Base-by-base conservation (phyloP, 2,113 vertebrate genomes). In the Lycocorax pyrrhopterus region DNA sequence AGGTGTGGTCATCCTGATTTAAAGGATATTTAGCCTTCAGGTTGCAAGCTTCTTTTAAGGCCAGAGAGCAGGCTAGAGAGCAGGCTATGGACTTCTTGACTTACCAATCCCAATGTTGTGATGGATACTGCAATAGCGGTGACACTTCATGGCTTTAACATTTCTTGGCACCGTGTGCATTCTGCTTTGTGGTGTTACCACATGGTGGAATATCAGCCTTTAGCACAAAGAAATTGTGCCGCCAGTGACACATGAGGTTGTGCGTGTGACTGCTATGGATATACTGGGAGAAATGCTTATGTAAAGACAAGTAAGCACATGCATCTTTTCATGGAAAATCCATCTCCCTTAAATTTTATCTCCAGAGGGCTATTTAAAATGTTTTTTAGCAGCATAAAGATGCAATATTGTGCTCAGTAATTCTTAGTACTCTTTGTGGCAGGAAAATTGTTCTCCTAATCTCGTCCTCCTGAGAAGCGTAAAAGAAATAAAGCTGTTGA, bases 401-500 rank as follows among this genome's bases (percentile, higher is more conserved):
- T 79, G 58, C 16, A 53, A 52, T 62, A 51, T 41, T 53, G 29
- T 66, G n/a, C 55, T 85, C 41, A 26, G n/a, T 79, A 85, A 62
- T 73, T 96, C 58, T 79, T 85, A 90, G 41, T 43, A 69, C 41
- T 87, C 26, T 75, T 89, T 66, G 56, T 74, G 59, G 58, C 41
- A 81, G 62, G 46, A 44, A 68, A 94, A 89, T 22, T 60, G 11
- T 83, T 92, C 25, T 95, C 63, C n/a, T 91, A 75, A 85, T 85
- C 33, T 78, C 19, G 5, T 73, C 53, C 39, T 87, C 59, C 44
- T 39, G 53, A 91, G 91, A 90, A 83, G 35, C 51, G 46, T 76
- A 74, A 92, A 63, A 49, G 58, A 94, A 96, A 83, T 73, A 82
- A 94, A 94, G 51, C n/a, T 49, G 44, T 46, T 62, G 53, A 37